Evolutionary conservation across 2,113 vertebrate genomes (phyloP).

Genomic region (Cercopithecus mona): DNA sequence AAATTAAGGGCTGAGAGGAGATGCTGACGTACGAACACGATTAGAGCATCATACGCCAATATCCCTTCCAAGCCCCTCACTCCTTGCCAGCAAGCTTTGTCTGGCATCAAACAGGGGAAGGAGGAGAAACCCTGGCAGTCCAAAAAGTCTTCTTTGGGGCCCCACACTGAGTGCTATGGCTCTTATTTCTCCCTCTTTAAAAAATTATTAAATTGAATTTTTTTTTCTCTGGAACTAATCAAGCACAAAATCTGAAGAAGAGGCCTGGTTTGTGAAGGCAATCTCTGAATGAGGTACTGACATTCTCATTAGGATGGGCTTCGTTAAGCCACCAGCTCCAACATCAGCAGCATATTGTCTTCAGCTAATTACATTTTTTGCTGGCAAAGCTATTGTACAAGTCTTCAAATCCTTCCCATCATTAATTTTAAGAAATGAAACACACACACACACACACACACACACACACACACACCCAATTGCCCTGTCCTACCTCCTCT

Average conservation of each 20-base stretch:
- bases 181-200: slow-evolving; percentile 7
- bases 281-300: slow-evolving; percentile 71
- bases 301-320: slow-evolving; percentile 77
- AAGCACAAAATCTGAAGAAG: slow-evolving; percentile 78
- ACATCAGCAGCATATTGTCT: slow-evolving; percentile 72
- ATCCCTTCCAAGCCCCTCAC: background rate
- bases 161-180: background rate
- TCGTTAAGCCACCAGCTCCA: slow-evolving; percentile 72
- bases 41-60: background rate
- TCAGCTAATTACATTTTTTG: slow-evolving; percentile 79
- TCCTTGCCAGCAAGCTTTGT: background rate
- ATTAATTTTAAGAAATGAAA: slow-evolving; percentile 2
- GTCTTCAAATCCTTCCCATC: slow-evolving; percentile 69
- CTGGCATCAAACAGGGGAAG: background rate
- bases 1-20: background rate
- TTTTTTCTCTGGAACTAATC: slow-evolving; percentile 75
- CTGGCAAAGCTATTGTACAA: slow-evolving; percentile 65
- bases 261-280: slow-evolving; percentile 69
- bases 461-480: background rate
- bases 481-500: background rate
- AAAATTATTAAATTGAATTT: slow-evolving; percentile 36
- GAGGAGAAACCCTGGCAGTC: background rate
- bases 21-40: background rate
- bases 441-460: background rate
- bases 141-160: background rate